Conservation (phyloP, 2,888 invertebrate genomes). For the Rhimphoctona megacephalus region DNA sequence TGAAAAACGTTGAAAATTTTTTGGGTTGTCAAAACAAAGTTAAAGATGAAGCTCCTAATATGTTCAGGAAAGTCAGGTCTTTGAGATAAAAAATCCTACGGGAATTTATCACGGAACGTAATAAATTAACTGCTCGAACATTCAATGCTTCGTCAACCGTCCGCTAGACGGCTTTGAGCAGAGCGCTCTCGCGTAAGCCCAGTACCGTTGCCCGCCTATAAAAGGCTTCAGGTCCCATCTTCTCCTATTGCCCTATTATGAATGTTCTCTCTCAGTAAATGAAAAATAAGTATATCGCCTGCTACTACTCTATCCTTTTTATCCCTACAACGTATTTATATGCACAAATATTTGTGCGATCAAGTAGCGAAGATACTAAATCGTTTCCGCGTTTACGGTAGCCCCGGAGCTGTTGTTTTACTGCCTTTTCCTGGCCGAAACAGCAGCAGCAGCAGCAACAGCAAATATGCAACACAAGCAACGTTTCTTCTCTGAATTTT, state of each 20-base stretch:
- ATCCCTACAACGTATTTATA: not conserved
- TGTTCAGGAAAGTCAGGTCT: not conserved
- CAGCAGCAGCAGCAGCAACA: not conserved
- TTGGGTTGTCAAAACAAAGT: not conserved
- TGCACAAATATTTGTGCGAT: not conserved
- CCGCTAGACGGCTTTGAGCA: not conserved
- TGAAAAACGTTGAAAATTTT: not conserved
- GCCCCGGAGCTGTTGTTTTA: conserved; percentile 40
- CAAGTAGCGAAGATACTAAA: conserved; percentile 25
- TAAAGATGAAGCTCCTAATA: not conserved
- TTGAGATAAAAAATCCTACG: not conserved
- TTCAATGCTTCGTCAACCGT: not conserved
- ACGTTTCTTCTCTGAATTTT: conserved; percentile 31
- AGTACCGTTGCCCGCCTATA: not conserved
- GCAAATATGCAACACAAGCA: conserved; percentile 6
- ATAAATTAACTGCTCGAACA: not conserved
- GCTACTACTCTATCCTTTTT: not conserved
- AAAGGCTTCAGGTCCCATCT: not conserved
- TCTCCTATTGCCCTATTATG: not conserved
- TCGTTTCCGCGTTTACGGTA: conserved; percentile 63
- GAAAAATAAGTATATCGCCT: not conserved
- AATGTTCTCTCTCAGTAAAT: not conserved
- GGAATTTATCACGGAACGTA: not conserved
- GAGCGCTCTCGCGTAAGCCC: not conserved
- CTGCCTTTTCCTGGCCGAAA: not conserved